These are phyloP conservation scores for Nyctibius grandis DNA, from an alignment of 2,797 vertebrate species.

Conservation along the genomic window DNA sequence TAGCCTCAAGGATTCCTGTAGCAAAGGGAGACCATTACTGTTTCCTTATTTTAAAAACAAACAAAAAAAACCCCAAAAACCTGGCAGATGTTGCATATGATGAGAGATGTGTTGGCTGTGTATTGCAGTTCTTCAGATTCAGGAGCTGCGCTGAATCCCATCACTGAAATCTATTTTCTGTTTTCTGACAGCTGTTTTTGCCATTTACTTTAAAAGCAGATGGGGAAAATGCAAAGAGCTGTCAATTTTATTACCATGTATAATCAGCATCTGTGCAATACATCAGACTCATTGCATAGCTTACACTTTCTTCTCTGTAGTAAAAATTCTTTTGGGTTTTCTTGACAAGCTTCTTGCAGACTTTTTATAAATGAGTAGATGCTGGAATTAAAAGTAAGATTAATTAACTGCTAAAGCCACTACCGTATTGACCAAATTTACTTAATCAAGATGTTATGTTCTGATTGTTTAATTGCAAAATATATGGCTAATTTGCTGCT, in stretches of 20 bases:
- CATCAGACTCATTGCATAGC: constrained; percentile 54
- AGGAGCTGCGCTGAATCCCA: constrained; percentile 21
- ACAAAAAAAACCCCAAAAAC: not conserved
- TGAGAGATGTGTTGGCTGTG: constrained; percentile 9
- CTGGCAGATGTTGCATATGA: not conserved
- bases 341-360: not conserved
- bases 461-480: not conserved
- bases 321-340: constrained; percentile 45
- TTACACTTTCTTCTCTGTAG: constrained; percentile 36
- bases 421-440: not conserved
- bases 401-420: not conserved
- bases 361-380: constrained; percentile 2
- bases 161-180: constrained; percentile 52
- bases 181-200: constrained; percentile 71
- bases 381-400: not conserved
- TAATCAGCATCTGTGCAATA: constrained; percentile 72
- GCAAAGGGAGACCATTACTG: not conserved
- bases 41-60: constrained; percentile 32
- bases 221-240: constrained; percentile 65
- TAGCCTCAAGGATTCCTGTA: constrained; percentile 22
- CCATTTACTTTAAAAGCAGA: constrained; percentile 73
- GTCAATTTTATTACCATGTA: constrained; percentile 72
- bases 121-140: constrained; percentile 32
- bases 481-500: not conserved
- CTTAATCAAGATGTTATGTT: not conserved